Evolutionary conservation across 1,140 invertebrate species (phyloP), one percentile per base, ranked within the genome.

Genomic region (Habropoda laboriosa): DNA sequence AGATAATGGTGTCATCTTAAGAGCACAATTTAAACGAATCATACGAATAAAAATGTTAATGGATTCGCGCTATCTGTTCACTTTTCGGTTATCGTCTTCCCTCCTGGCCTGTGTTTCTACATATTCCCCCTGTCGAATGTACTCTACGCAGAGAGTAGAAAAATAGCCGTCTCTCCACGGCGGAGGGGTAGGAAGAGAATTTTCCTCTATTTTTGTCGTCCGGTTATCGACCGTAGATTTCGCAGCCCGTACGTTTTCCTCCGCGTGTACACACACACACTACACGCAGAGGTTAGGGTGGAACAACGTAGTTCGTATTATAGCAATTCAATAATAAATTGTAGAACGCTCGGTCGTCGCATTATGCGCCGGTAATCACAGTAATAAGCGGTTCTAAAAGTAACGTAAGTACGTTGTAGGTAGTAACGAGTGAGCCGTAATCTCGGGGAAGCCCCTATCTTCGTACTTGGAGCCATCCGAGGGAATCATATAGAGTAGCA

Each of bases 241-340:
- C 40, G 53, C 53, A 66, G 49, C 49, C 55, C 55, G 61, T 85
- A 76, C 55, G 68, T 84, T 84, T 83, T 73, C 83, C 81, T 30
- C 64, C 38, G 38, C 53, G 57, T 79, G 73, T 79, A 77, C 71
- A 53, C 49, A 60, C 12, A n/a, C n/a, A n/a, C n/a, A n/a, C n/a
- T n/a, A n/a, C n/a, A n/a, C n/a, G n/a, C n/a, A n/a, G n/a, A n/a
- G n/a, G n/a, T n/a, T n/a, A n/a, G n/a, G n/a, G n/a, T n/a, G n/a
- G n/a, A n/a, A 61, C 38, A 45, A 47, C 42, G 68, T 45, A 42
- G 68, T 51, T 57, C 77, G 86, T 87, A 90, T 90, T 89, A 89
- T 86, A 90, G 88, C 89, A 89, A 90, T 90, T 90, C 89, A 90
- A 90, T 90, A 90, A 90, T 90, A 90, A 90, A 90, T 90, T 90